Conservation (phyloP, 1,140 invertebrate genomes). For the Littorina saxatilis region DNA sequence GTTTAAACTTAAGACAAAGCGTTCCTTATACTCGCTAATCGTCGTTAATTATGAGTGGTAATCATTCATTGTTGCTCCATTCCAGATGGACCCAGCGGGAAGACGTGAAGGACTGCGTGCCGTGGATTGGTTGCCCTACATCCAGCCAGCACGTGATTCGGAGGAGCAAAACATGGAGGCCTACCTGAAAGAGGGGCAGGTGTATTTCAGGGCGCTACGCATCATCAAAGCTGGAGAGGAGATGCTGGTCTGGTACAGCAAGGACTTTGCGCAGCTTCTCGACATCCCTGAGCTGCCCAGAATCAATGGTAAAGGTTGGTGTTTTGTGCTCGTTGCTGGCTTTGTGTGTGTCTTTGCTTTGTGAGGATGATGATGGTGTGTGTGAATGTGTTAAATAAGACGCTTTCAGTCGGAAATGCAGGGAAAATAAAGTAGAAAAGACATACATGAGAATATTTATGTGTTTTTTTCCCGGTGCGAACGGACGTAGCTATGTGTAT, state of each 20-base stretch:
- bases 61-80: slow-evolving; percentile 3
- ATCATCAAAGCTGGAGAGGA: slow-evolving; percentile 71
- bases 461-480: too few species aligned
- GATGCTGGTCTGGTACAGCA: slow-evolving; percentile 76
- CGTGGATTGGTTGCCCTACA: slow-evolving; percentile 71
- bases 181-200: slow-evolving; percentile 71
- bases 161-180: slow-evolving; percentile 77
- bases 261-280: slow-evolving; percentile 72
- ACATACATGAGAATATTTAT: too few species aligned
- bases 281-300: slow-evolving; percentile 68
- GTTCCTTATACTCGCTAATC: too few species aligned
- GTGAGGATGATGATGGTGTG: too few species aligned
- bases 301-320: background rate
- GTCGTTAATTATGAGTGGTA: too few species aligned
- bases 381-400: too few species aligned
- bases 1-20: too few species aligned
- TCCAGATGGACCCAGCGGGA: slow-evolving; percentile 60
- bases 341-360: too few species aligned
- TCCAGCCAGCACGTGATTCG: slow-evolving; percentile 70
- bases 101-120: slow-evolving; percentile 44
- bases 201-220: slow-evolving; percentile 73
- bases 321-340: background rate
- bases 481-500: too few species aligned
- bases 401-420: too few species aligned
- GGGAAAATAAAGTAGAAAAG: too few species aligned